Conservation (phyloP, 2,113 vertebrate genomes). For the Chiloscyllium plagiosum region DNA sequence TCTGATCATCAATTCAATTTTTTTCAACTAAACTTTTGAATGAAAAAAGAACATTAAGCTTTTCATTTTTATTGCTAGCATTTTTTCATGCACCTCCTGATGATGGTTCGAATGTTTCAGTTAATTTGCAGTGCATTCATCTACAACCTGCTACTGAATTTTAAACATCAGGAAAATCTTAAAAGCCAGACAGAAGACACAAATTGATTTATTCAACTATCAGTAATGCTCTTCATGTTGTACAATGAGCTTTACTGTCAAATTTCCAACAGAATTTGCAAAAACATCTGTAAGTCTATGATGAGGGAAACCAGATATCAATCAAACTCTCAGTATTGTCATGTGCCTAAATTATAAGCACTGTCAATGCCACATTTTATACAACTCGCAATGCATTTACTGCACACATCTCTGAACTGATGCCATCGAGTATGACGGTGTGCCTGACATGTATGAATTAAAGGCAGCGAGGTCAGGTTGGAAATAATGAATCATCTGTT, state of each 20-base stretch:
- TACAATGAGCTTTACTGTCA: background rate
- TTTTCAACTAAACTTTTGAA: background rate
- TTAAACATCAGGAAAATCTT: background rate
- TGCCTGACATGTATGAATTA: slow-evolving; percentile 21
- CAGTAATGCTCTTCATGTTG: background rate
- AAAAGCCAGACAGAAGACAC: background rate
- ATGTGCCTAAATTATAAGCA: slow-evolving; percentile 25
- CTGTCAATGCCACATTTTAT: slow-evolving; percentile 13
- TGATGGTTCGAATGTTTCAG: background rate
- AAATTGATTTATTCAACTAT: background rate
- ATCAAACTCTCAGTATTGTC: background rate
- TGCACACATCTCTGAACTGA: slow-evolving; percentile 1
- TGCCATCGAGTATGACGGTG: background rate
- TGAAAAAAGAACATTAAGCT: background rate
- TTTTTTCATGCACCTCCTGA: background rate
- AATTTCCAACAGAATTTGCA: background rate
- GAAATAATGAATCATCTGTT: slow-evolving; percentile 37
- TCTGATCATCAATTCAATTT: background rate
- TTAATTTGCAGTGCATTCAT: background rate
- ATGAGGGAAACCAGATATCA: background rate
- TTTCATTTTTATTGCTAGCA: background rate
- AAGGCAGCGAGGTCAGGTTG: slow-evolving; percentile 30
- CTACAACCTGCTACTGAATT: background rate
- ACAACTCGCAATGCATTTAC: slow-evolving; percentile 20
- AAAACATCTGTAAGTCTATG: background rate